A percentile compares a stretch with the other conserved stretches of the same genome.
Evolutionary conservation across 2,888 invertebrate species (phyloP).

Genomic region (Acleris sparsana): DNA sequence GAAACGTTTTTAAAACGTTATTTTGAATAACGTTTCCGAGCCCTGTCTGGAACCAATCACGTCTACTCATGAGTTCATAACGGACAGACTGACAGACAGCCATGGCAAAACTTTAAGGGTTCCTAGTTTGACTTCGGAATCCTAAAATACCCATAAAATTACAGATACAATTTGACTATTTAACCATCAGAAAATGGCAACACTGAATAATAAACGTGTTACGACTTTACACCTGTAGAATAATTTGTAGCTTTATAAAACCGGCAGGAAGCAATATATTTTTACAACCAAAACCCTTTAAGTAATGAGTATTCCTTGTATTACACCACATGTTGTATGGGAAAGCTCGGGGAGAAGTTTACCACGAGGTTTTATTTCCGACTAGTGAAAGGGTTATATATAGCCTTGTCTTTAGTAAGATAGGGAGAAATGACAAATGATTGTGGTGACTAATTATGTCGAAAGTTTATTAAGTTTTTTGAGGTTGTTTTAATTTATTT

Average conservation of each 20-base stretch:
- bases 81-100: too few relatives aligned
- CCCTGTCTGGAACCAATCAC: too few relatives aligned
- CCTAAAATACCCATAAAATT: too few relatives aligned
- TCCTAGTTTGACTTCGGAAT: too few relatives aligned
- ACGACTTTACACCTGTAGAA: not conserved
- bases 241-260: not conserved
- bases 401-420: conserved; percentile 4
- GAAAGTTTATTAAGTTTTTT: conserved; percentile 22
- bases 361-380: conserved; percentile 30
- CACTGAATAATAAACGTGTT: not conserved
- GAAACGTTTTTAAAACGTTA: too few relatives aligned
- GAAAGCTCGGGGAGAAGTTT: conserved; percentile 19
- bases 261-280: conserved; percentile 23
- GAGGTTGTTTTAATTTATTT: conserved; percentile 11
- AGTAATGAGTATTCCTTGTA: conserved; percentile 27
- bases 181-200: not conserved
- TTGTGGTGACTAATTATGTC: conserved; percentile 28
- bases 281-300: conserved; percentile 8
- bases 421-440: conserved; percentile 21
- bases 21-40: too few relatives aligned
- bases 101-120: too few relatives aligned
- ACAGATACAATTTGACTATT: not conserved
- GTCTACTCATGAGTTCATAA: too few relatives aligned
- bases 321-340: conserved; percentile 31
- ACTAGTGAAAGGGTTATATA: conserved; percentile 16